Evolutionary conservation across 2,888 invertebrate species (phyloP).

Genomic region (Poecilobothrus nobilitatus): DNA sequence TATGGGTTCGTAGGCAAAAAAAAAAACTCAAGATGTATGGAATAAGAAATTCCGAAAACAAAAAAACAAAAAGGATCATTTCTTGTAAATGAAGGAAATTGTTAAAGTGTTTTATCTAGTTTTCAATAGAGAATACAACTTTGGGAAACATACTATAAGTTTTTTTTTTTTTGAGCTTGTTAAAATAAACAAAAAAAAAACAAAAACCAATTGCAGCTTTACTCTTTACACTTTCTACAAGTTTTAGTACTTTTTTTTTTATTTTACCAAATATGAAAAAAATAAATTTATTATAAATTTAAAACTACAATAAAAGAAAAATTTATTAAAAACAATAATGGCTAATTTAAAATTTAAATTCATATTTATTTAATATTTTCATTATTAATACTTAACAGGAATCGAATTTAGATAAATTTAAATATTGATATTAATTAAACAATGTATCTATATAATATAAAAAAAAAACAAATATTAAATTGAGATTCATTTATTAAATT

Average conservation of each 20-base stretch:
- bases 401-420: too few species aligned
- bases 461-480: too few species aligned
- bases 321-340: too few species aligned
- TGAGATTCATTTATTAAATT: too few species aligned
- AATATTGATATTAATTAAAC: too few species aligned
- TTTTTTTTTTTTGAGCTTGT: background rate
- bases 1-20: background rate
- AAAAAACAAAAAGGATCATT: background rate
- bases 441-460: too few species aligned
- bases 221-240: background rate
- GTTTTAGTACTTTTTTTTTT: background rate
- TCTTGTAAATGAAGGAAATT: background rate
- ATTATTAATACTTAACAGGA: too few species aligned
- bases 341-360: too few species aligned
- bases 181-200: background rate
- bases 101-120: constrained; percentile 10
- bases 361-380: too few species aligned
- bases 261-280: background rate
- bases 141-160: background rate
- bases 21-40: background rate
- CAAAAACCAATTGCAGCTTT: background rate
- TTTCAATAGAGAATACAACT: background rate
- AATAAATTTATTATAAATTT: background rate
- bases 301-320: too few species aligned
- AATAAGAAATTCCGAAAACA: background rate